phyloP scores from a whole-genome alignment of 2,888 invertebrate genomes.

The Drosophila seclusa region DNA sequence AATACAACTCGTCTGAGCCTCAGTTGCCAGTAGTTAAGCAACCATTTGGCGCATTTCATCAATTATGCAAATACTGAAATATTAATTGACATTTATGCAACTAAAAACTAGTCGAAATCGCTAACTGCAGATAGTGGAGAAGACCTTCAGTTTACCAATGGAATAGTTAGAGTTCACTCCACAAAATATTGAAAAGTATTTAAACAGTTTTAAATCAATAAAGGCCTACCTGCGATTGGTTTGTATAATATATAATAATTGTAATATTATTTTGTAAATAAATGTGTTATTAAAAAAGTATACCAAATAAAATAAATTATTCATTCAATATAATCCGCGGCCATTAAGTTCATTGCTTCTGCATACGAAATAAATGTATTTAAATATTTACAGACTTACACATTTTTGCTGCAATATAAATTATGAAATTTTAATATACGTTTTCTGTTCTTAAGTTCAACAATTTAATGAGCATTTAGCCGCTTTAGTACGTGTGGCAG shows the following conservation, averaged over 20 bases:
- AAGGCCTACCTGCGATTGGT: neutral
- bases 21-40: constrained; percentile 29
- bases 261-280: neutral
- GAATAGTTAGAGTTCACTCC: neutral
- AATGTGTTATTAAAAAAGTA: neutral
- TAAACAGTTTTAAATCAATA: neutral
- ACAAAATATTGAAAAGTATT: neutral
- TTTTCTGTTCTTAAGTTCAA: neutral
- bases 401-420: neutral
- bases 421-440: neutral
- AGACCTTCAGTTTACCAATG: neutral
- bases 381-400: neutral
- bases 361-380: neutral
- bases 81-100: neutral
- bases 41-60: constrained; percentile 12
- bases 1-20: constrained; percentile 25
- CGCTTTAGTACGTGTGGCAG: neutral
- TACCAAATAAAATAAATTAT: neutral
- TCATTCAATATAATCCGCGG: neutral
- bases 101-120: neutral
- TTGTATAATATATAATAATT: neutral
- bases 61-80: neutral
- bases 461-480: neutral
- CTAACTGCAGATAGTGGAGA: neutral
- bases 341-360: neutral